Conservation (phyloP, 2,888 invertebrate genomes). For the Sphaerophoria rueppellii region DNA sequence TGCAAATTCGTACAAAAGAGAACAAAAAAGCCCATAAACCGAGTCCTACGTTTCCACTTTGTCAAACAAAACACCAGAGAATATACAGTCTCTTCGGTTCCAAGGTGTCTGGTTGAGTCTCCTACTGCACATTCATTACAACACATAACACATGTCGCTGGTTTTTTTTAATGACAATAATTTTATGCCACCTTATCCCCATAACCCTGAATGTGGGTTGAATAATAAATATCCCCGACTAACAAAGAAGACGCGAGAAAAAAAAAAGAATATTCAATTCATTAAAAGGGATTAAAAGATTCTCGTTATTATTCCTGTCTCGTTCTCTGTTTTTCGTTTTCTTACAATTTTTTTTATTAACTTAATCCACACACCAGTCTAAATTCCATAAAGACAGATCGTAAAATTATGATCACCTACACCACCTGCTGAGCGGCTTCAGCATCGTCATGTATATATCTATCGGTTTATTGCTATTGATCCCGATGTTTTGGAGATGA, state of each 20-base stretch:
- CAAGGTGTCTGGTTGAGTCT: slow-evolving; percentile 61
- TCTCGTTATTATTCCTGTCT: slow-evolving; percentile 72
- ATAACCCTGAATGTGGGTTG: slow-evolving; percentile 59
- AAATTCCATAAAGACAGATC: slow-evolving; percentile 73
- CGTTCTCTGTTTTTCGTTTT: slow-evolving; percentile 25
- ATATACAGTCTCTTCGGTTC: slow-evolving; percentile 35
- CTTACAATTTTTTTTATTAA: slow-evolving; percentile 50
- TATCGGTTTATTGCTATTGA: slow-evolving; percentile 72
- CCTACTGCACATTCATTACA: slow-evolving; percentile 39
- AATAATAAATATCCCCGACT: slow-evolving; percentile 23
- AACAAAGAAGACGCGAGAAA: slow-evolving; percentile 8
- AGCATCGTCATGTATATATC: slow-evolving; percentile 18
- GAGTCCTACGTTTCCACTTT: slow-evolving; percentile 14
- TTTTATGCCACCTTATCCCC: slow-evolving; percentile 47
- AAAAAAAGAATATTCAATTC: slow-evolving; percentile 57
- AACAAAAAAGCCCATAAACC: neutral
- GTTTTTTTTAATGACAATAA: slow-evolving; percentile 53
- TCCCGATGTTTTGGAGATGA: slow-evolving; percentile 56
- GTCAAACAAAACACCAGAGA: slow-evolving; percentile 3
- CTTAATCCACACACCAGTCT: slow-evolving; percentile 58
- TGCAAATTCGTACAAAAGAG: slow-evolving; percentile 14
- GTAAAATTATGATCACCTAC: slow-evolving; percentile 73
- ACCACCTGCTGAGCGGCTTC: slow-evolving; percentile 71
- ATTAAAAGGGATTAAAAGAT: slow-evolving; percentile 72
- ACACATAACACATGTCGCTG: slow-evolving; percentile 25